Percentiles rank a stretch among this genome's conserved stretches.
phyloP scores from a whole-genome alignment of 2,888 invertebrate species.

The Pachymerium ferrugineum region DNA sequence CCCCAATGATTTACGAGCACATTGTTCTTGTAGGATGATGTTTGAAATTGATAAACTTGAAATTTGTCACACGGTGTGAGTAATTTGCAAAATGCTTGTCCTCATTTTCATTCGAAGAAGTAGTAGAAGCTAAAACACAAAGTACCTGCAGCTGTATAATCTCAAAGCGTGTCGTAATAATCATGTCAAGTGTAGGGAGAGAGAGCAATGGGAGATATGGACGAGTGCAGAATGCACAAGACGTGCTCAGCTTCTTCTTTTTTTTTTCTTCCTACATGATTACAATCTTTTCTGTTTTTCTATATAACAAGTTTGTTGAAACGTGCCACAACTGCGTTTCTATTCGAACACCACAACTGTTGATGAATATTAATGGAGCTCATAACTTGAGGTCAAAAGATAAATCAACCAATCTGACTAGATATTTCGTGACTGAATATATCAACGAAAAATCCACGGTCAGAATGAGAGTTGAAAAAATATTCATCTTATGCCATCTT shows the following conservation, averaged over 20 bases:
- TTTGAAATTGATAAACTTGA: background rate
- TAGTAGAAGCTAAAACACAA: background rate
- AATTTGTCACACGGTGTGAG: background rate
- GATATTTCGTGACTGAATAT: background rate
- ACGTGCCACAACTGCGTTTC: background rate
- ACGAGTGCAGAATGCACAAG: background rate
- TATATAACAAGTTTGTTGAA: background rate
- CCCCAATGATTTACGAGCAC: background rate
- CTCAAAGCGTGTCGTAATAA: background rate
- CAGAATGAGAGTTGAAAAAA: background rate
- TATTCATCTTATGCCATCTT: background rate
- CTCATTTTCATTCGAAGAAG: background rate
- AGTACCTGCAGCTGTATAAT: background rate
- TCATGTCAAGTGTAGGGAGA: background rate
- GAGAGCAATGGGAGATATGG: background rate
- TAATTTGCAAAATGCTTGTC: background rate
- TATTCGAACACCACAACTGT: background rate
- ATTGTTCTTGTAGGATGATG: background rate
- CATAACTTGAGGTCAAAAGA: background rate
- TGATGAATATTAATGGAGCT: background rate
- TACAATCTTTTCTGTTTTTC: background rate
- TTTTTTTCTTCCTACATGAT: background rate
- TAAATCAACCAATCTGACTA: background rate
- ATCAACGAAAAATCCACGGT: background rate
- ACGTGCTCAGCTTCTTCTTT: background rate